Evolutionary conservation across 2,888 invertebrate species (phyloP), one percentile per base, ranked within the genome.

Genomic region (Oxytorus armatus): DNA sequence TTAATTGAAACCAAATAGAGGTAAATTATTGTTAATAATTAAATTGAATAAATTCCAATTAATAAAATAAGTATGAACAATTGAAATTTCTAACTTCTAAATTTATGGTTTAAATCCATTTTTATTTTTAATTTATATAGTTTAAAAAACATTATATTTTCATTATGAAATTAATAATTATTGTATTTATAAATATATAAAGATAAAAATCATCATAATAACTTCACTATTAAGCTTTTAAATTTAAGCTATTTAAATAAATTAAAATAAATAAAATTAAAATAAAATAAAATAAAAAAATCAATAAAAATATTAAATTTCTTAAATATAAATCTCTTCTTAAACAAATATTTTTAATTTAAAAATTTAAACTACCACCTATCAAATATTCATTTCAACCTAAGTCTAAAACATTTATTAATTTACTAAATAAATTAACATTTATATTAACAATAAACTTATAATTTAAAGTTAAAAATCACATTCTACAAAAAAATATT

Each of bases 21-120:
- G 94, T 93, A 92, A 93, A 93, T 94, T 93, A 94, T 93, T 94
- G 94, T 94, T 94, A 94, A 94, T 94, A 93, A 94, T 93, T 93
- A 82, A 81, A 94, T 89, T 94, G 94, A 93, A 92, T 90, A 69
- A 51, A 59, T 92, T 94, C 94, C 93, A 94, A 93, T 94, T 94
- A 72, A 36, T 72, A 65, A 81, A 81, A 77, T 82, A 79, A 81
- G 73, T 91, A 90, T 89, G 92, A 90, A 91, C 92, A 91, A 85
- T 87, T 88, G 92, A 94, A 94, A 94, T 94, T 94, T 93, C 94
- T 95, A 95, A 95, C 94, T 94, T 94, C 93, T 92, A 92, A 92
- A 90, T 87, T 91, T 93, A 93, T 91, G 90, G 89, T 91, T 91
- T 85, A 91, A 91, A 79, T 90, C 90, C 89, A 90, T 92, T 92